Evolutionary conservation across 1,140 invertebrate species (phyloP).

Genomic region (Zaprionus kolodkinae): DNA sequence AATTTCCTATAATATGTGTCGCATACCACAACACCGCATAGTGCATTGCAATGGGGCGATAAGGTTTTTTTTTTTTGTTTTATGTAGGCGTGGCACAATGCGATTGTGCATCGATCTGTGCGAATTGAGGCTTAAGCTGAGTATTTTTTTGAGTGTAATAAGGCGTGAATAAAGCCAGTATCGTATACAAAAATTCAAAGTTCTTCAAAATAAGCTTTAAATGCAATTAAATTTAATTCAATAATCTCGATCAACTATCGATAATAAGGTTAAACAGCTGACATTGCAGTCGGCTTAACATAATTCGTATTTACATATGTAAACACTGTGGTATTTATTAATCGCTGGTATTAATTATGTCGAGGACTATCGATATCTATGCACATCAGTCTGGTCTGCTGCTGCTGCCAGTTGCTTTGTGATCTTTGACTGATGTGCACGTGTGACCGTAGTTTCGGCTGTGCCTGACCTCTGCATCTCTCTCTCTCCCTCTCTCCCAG

Average conservation of each 20-base stretch:
- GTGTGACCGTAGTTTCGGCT: too few species aligned
- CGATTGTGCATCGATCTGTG: neutral
- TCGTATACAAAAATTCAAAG: neutral
- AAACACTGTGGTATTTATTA: too few species aligned
- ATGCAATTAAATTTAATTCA: too few species aligned
- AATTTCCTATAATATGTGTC: conserved; percentile 46
- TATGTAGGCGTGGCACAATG: neutral
- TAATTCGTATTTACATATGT: neutral
- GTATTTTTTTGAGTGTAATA: neutral
- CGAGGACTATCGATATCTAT: neutral
- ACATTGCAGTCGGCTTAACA: neutral
- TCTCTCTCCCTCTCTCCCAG: too few species aligned
- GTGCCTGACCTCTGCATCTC: too few species aligned
- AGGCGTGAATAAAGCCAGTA: neutral
- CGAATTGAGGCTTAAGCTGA: neutral
- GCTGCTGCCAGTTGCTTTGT: too few species aligned
- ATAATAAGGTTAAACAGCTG: neutral
- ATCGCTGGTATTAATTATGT: neutral
- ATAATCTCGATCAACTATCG: neutral
- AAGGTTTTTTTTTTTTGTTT: too few species aligned
- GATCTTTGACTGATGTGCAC: too few species aligned
- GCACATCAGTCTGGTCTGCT: neutral
- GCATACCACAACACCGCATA: conserved; percentile 9
- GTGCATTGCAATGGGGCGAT: conserved; percentile 14
- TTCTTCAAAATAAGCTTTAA: too few species aligned